phyloP scores from a whole-genome alignment of 2,888 invertebrate genomes.

The Caenorhabditis imperialis region DNA sequence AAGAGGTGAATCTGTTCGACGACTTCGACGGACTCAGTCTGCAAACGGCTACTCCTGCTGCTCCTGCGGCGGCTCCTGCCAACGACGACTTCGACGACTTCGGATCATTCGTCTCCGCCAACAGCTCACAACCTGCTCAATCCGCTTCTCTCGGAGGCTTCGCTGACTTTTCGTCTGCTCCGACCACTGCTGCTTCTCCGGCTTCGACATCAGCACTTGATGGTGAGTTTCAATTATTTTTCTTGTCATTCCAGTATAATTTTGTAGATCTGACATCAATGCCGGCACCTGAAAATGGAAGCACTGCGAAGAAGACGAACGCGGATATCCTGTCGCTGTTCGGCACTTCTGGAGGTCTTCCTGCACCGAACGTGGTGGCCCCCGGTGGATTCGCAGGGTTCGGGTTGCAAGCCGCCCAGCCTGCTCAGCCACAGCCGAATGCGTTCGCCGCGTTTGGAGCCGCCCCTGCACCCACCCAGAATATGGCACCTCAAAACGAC shows the following conservation, averaged over 20 bases:
- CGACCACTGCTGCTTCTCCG: constrained; percentile 7
- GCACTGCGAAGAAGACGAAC: constrained; percentile 56
- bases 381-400: constrained; percentile 64
- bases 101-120: constrained; percentile 71
- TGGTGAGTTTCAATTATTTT: no score
- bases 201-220: constrained; percentile 13
- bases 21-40: constrained; percentile 48
- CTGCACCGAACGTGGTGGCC: constrained; percentile 53
- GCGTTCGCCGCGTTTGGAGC: constrained; percentile 6
- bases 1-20: constrained; percentile 27
- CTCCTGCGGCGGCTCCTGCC: constrained; percentile 6
- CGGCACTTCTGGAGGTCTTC: constrained; percentile 35
- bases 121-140: background rate
- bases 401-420: constrained; percentile 56
- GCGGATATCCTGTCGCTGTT: constrained; percentile 69
- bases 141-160: constrained; percentile 28
- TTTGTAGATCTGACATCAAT: constrained; percentile 27
- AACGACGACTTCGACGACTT: constrained; percentile 72
- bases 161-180: constrained; percentile 44
- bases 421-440: constrained; percentile 2
- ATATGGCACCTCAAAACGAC: constrained; percentile 23
- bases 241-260: no score
- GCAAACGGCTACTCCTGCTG: background rate
- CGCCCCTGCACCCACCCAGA: constrained; percentile 1
- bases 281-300: constrained; percentile 8